These are phyloP conservation scores for Stichodactyla mertensii DNA, from an alignment of 64 coral and sea anemone genomes.

Conservation along the genomic window DNA sequence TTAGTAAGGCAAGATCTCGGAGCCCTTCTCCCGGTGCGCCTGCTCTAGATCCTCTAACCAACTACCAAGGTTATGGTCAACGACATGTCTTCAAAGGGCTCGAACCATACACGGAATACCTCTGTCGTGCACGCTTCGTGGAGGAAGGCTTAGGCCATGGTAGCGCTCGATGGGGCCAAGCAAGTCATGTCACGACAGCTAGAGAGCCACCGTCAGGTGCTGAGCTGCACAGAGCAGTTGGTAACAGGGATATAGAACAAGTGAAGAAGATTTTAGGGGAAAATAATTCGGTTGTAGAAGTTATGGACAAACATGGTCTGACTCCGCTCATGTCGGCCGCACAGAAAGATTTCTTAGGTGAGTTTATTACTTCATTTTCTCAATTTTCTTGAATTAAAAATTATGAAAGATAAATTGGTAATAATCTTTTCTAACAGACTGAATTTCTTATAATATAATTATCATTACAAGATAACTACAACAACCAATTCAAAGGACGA, in stretches of 20 bases:
- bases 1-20: conserved; percentile 53
- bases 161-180: conserved; percentile 44
- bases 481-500: neutral
- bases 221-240: conserved; percentile 72
- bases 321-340: conserved; percentile 77
- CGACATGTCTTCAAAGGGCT: conserved; percentile 67
- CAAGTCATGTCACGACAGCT: conserved; percentile 44
- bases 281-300: conserved; percentile 81
- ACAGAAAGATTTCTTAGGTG: conserved; percentile 74
- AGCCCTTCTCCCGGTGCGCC: conserved; percentile 62
- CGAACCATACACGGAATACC: conserved; percentile 62
- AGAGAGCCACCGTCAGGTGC: conserved; percentile 87
- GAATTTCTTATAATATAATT: neutral
- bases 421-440: neutral
- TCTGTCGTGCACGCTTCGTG: conserved; percentile 48
- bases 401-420: neutral
- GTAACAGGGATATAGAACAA: conserved; percentile 61
- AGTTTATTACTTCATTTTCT: neutral
- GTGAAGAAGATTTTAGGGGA: conserved; percentile 70
- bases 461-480: neutral
- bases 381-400: neutral
- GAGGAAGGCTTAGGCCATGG: conserved; percentile 27
- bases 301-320: conserved; percentile 78
- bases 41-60: conserved; percentile 66
- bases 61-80: conserved; percentile 77